These are phyloP conservation scores for Acanthopagrus latus DNA, from an alignment of 2,797 vertebrate species.

Conservation along the genomic window DNA sequence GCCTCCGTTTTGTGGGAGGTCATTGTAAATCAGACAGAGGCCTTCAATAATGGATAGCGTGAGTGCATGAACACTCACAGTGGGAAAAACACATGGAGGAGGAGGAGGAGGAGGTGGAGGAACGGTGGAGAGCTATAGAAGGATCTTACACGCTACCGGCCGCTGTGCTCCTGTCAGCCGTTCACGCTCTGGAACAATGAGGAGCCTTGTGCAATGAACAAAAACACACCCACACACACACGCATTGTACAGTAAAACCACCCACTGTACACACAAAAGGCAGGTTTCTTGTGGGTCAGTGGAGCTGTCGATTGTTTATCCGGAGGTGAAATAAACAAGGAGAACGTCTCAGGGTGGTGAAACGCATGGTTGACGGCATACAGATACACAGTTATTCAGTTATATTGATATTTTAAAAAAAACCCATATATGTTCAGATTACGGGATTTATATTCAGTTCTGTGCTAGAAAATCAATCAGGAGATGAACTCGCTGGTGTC, in stretches of 20 bases:
- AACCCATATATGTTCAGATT: background rate
- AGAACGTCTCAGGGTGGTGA: background rate
- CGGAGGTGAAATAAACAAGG: conserved; percentile 29
- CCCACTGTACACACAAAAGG: conserved; percentile 18
- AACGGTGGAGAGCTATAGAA: conserved; percentile 50
- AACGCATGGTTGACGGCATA: background rate
- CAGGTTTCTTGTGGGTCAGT: conserved; percentile 36
- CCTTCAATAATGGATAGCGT: conserved; percentile 25
- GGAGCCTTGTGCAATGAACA: conserved; percentile 52
- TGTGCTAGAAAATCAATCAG: background rate
- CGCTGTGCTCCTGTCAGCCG: conserved; percentile 50
- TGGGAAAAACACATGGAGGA: background rate
- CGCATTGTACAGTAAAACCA: conserved; percentile 9
- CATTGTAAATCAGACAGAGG: conserved; percentile 27
- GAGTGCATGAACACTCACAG: conserved; percentile 28
- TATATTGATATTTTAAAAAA: background rate
- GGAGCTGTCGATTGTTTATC: conserved; percentile 35
- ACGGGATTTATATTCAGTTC: background rate
- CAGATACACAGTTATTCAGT: background rate
- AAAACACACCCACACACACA: conserved; percentile 22
- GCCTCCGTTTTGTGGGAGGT: conserved; percentile 27
- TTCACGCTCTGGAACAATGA: conserved; percentile 62
- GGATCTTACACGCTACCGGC: conserved; percentile 51
- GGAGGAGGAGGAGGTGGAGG: conserved; percentile 14
- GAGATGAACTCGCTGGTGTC: background rate